Evolutionary conservation across 1,140 invertebrate species (phyloP).

Genomic region (Pseudobourletiella spinata): DNA sequence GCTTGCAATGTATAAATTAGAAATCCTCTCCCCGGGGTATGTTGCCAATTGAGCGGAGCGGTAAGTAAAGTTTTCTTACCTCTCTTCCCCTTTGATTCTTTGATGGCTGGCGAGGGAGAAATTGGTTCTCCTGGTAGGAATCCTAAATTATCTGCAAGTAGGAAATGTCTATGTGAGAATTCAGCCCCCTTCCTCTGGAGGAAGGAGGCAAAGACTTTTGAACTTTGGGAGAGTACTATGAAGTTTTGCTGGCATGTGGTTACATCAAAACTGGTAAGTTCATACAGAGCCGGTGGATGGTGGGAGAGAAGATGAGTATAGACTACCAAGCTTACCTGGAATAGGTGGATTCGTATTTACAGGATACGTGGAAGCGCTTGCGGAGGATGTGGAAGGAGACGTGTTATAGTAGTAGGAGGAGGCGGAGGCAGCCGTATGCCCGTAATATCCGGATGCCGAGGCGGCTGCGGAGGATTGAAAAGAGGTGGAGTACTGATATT

Average conservation of each 20-base stretch:
- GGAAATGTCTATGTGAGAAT: too few relatives aligned
- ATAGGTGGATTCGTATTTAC: slow-evolving; percentile 35
- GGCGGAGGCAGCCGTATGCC: slow-evolving; percentile 30
- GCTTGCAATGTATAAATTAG: too few relatives aligned
- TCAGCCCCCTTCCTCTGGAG: too few relatives aligned
- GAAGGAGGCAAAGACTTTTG: too few relatives aligned
- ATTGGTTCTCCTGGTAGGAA: slow-evolving; percentile 30
- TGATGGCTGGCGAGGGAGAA: slow-evolving; percentile 27
- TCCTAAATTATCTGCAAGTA: slow-evolving; percentile 24
- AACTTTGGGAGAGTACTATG: too few relatives aligned
- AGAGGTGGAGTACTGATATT: slow-evolving; percentile 24
- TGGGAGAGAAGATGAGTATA: too few relatives aligned
- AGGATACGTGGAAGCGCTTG: slow-evolving; percentile 36
- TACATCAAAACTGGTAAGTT: too few relatives aligned
- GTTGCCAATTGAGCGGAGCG: too few relatives aligned
- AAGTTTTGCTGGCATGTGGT: neutral
- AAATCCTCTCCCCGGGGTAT: too few relatives aligned
- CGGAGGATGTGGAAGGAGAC: slow-evolving; percentile 30
- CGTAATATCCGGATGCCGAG: slow-evolving; percentile 30
- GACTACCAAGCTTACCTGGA: slow-evolving; percentile 33
- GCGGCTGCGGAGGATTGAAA: slow-evolving; percentile 29
- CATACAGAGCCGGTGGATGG: too few relatives aligned
- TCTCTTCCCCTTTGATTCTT: slow-evolving; percentile 30
- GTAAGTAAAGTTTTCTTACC: slow-evolving; percentile 20
- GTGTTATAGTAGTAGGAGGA: slow-evolving; percentile 35